Conservation (phyloP, 1,140 invertebrate species). For the Samia ricini region DNA sequence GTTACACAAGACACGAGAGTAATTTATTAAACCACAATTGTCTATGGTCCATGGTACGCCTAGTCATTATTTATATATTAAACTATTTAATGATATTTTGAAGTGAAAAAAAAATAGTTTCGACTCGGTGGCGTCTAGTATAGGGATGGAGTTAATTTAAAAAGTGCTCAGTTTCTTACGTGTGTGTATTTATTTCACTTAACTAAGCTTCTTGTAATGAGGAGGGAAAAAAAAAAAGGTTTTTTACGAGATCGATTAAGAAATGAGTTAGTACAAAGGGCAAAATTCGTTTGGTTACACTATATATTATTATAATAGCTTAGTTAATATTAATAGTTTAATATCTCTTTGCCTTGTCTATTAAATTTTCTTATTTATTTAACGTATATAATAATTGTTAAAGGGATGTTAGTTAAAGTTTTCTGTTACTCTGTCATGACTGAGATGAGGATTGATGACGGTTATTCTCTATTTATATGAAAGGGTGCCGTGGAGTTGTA, state of each 20-base stretch:
- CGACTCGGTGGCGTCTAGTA: conserved; percentile 36
- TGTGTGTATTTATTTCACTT: conserved; percentile 9
- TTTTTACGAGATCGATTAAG: background rate
- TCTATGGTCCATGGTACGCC: conserved; percentile 66
- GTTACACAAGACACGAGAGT: conserved; percentile 17
- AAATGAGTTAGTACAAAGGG: conserved; percentile 54
- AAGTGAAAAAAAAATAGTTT: conserved; percentile 40
- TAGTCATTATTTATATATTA: conserved; percentile 74
- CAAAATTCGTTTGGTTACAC: too few relatives aligned
- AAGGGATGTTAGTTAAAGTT: conserved; percentile 44
- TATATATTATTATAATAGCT: too few relatives aligned
- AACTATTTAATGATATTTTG: conserved; percentile 51
- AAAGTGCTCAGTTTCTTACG: conserved; percentile 27
- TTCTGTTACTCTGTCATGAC: conserved; percentile 21
- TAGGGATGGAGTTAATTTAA: conserved; percentile 28
- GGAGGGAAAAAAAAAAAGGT: background rate
- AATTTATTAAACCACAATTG: conserved; percentile 36
- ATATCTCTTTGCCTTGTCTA: conserved; percentile 29
- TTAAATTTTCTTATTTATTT: conserved; percentile 29
- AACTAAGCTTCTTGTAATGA: conserved; percentile 6
- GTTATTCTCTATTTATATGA: too few relatives aligned
- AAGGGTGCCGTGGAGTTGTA: too few relatives aligned
- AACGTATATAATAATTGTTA: conserved; percentile 41
- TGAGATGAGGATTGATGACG: background rate
- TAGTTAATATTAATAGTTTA: conserved; percentile 34